Percentiles rank a stretch among this genome's conserved stretches.
Conservation (phyloP, 2,113 vertebrate genomes). For the Nycticryphes semicollaris region DNA sequence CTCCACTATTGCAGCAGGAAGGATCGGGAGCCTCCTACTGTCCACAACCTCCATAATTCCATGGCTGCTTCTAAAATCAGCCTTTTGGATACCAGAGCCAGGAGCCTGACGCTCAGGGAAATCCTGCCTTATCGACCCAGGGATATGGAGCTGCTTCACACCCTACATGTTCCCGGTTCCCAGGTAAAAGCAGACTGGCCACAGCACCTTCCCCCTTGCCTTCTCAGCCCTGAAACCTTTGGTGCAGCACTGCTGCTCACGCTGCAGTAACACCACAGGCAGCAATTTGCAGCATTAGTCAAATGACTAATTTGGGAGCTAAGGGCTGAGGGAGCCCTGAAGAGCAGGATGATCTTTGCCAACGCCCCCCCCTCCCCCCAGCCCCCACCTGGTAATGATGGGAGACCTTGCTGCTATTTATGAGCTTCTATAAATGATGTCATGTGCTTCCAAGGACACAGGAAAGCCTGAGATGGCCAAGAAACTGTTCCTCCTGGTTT, state of each 20-base stretch:
- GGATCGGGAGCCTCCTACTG: not conserved
- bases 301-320: not conserved
- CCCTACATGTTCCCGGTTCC: not conserved
- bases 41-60: not conserved
- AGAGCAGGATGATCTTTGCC: not conserved
- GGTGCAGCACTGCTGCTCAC: not conserved
- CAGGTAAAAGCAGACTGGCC: fast-evolving
- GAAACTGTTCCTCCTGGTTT: not conserved
- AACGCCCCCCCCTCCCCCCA: no score
- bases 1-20: not conserved
- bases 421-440: not conserved
- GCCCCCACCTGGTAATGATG: not conserved
- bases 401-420: not conserved
- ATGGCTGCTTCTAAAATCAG: not conserved
- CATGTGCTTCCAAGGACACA: not conserved
- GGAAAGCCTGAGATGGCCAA: not conserved
- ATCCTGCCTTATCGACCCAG: fast-evolving
- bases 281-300: not conserved
- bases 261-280: not conserved
- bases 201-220: not conserved
- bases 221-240: not conserved
- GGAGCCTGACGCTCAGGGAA: not conserved
- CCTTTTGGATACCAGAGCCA: not conserved
- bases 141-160: not conserved
- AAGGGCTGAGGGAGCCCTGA: no score